A percentile compares a stretch with the other conserved stretches of the same genome.
Evolutionary conservation across 2,797 vertebrate species (phyloP).

Genomic region (Hydrocynus forskahlii): DNA sequence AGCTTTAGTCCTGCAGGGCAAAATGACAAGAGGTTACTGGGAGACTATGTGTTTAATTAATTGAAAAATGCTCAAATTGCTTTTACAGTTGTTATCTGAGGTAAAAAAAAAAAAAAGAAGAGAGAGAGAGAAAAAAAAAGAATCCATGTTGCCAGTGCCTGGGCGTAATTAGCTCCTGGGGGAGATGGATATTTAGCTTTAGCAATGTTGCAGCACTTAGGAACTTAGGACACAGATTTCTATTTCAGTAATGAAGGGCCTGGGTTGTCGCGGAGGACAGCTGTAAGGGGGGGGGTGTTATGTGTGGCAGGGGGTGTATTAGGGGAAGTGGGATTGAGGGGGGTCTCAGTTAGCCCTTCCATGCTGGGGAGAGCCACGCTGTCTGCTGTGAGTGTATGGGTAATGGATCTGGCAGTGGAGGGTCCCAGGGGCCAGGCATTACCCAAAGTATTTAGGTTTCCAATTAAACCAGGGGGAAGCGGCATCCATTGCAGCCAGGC

Average conservation of each 20-base stretch:
- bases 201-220: constrained; percentile 98
- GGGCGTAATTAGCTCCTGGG: constrained; percentile 98
- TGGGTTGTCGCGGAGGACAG: constrained; percentile 92
- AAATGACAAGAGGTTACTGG: constrained; percentile 99
- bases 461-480: constrained; percentile 92
- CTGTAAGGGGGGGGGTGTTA: constrained; percentile 84
- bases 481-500: constrained; percentile 71
- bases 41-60: constrained; percentile 99
- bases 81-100: constrained; percentile 99
- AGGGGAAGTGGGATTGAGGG: constrained; percentile 24
- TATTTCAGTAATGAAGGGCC: constrained; percentile 99
- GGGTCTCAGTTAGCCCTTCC: constrained; percentile 93
- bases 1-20: constrained; percentile 98
- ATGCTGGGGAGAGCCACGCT: constrained; percentile 85
- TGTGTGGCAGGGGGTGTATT: constrained; percentile 69
- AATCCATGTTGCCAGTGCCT: constrained; percentile 98
- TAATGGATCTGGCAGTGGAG: constrained; percentile 92
- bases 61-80: constrained; percentile 99
- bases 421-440: constrained; percentile 91
- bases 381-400: constrained; percentile 89
- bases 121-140: constrained; percentile 76
- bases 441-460: constrained; percentile 96
- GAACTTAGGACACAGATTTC: constrained; percentile 99
- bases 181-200: constrained; percentile 99
- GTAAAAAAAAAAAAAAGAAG: constrained; percentile 64